Percentiles rank a stretch among this genome's conserved stretches.
Evolutionary conservation across 2,797 vertebrate genomes (phyloP).

Genomic region (Poeciliopsis infans): DNA sequence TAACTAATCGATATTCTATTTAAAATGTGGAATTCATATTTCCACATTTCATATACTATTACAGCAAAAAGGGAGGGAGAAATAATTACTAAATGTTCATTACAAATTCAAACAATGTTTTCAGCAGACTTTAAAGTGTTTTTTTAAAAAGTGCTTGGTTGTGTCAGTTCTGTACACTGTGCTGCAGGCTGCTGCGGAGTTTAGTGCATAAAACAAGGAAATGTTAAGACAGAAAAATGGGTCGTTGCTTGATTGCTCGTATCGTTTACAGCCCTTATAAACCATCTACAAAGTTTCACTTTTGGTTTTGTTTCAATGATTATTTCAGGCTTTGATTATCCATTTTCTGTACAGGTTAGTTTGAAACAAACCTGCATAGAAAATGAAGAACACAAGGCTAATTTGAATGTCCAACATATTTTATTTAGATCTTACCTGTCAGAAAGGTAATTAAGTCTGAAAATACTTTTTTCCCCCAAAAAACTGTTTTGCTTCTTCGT

Average conservation of each 20-base stretch:
- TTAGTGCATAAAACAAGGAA: conserved; percentile 21
- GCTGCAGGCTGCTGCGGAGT: conserved; percentile 11
- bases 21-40: background rate
- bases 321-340: background rate
- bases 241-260: conserved; percentile 2
- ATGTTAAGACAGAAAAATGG: conserved; percentile 20
- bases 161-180: conserved; percentile 29
- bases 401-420: background rate
- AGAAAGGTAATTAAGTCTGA: background rate
- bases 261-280: background rate
- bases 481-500: background rate
- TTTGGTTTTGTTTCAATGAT: background rate
- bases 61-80: background rate
- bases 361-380: background rate
- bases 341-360: background rate
- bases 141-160: conserved; percentile 19
- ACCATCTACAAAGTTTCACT: conserved; percentile 1
- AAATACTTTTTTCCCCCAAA: background rate
- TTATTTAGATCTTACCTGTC: background rate
- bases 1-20: background rate
- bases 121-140: background rate
- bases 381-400: conserved; percentile 46
- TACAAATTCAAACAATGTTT: background rate
- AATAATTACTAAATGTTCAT: background rate
- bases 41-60: no score